Conservation (phyloP, 2,797 vertebrate genomes). For the Melanitta fusca region DNA sequence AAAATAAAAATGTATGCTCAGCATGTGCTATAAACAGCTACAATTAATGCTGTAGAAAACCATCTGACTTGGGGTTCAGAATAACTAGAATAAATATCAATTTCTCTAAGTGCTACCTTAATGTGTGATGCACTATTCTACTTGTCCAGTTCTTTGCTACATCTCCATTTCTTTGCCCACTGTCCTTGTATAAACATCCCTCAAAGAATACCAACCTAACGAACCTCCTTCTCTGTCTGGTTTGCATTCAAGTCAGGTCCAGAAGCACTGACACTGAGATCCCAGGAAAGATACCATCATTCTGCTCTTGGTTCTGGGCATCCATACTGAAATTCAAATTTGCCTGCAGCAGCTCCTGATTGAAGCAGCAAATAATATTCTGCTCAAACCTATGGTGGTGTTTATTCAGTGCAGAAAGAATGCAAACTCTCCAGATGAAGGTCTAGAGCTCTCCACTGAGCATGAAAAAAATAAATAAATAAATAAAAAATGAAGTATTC, state of each 20-base stretch:
- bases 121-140: not conserved
- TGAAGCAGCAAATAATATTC: not conserved
- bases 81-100: not conserved
- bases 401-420: not conserved
- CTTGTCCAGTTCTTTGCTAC: not conserved
- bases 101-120: not conserved
- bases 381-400: not conserved
- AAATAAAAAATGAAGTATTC: not conserved
- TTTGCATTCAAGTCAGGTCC: not conserved
- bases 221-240: not conserved
- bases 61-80: not conserved
- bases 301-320: not conserved
- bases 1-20: not conserved
- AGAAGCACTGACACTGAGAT: not conserved
- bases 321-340: not conserved
- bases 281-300: not conserved
- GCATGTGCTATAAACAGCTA: not conserved
- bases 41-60: not conserved
- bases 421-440: not conserved
- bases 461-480: not conserved
- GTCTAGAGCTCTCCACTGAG: not conserved
- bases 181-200: not conserved
- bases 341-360: not conserved
- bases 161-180: not conserved
- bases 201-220: not conserved